phyloP scores from a whole-genome alignment of 1,140 invertebrate genomes.

The Bombus vancouverensis region DNA sequence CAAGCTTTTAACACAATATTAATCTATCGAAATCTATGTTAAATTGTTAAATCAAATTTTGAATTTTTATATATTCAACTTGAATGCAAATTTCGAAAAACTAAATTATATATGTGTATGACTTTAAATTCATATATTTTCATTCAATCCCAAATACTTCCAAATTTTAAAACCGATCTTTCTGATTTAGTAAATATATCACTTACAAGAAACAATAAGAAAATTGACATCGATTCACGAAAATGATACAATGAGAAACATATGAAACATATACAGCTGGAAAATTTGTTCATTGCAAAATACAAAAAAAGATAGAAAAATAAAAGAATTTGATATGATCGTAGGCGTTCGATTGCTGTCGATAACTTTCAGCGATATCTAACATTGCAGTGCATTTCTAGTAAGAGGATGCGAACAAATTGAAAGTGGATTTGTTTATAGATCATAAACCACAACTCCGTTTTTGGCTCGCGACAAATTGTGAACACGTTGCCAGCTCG shows the following conservation, averaged over 20 bases:
- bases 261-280: not conserved
- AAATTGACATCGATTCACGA: too few relatives aligned
- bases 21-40: too few relatives aligned
- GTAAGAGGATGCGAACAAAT: not conserved
- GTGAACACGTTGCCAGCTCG: not conserved
- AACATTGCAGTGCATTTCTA: not conserved
- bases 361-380: not conserved
- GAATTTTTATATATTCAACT: not conserved
- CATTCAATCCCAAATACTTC: too few relatives aligned
- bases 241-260: not conserved
- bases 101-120: not conserved
- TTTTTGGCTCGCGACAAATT: slow-evolving; percentile 10
- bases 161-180: too few relatives aligned
- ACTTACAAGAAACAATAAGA: not conserved
- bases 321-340: not conserved
- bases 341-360: not conserved
- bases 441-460: slow-evolving; percentile 5
- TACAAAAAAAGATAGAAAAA: not conserved
- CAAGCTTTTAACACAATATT: too few relatives aligned
- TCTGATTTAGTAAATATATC: too few relatives aligned
- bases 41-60: too few relatives aligned
- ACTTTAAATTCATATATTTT: not conserved
- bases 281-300: not conserved
- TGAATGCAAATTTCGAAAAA: not conserved
- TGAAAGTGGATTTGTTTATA: slow-evolving; percentile 34